Base-by-base conservation (phyloP, 2,888 invertebrate species). In the Ametastegia equiseti region DNA sequence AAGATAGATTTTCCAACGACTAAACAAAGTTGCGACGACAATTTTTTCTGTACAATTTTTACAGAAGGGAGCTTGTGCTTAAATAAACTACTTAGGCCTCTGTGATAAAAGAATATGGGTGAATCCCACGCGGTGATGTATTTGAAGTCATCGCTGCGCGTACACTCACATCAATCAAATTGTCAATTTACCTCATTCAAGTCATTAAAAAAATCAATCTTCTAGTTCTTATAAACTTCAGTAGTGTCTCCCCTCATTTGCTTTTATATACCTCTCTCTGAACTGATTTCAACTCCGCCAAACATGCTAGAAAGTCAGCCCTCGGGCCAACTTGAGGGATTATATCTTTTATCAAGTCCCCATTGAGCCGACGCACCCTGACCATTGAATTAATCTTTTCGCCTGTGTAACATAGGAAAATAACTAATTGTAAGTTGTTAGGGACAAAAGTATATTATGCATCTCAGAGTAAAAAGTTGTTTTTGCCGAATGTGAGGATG, bases 271-370 rank as follows among this genome's bases (percentile, higher is more conserved):
- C 67, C 67, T 39, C 67, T 67, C 36, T 39, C 19, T 67, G 39
- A 39, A 39, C 67, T 13, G 67, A 7, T 39, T 67, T 67, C 19
- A 67, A 67, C 15, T n/a, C 67, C 19, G 67, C 39, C 39, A 36
- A 67, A 67, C 67, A 39, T 33, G 15, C 67, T 39, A 67, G 36
- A n/a, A 67, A 67, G 36, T 67, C 67, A 67, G 67, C 67, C 67
- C 67, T 36, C 39, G 67, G 19, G 67, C 67, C 67, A 15, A 67
- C 39, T 67, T 67, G 13, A 7, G 67, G 67, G 11, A 67, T 67
- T 15, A 67, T n/a, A 9, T 67, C 67, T 67, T 67, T 67, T n/a
- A 67, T 67, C 15, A 67, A 11, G 15, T 67, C 67, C 39, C 39
- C 67, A 67, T 36, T 67, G 23, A 67, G 39, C 19, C 67, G 67